Evolutionary conservation across 1,140 invertebrate species (phyloP).

Genomic region (Prorops nasuta): DNA sequence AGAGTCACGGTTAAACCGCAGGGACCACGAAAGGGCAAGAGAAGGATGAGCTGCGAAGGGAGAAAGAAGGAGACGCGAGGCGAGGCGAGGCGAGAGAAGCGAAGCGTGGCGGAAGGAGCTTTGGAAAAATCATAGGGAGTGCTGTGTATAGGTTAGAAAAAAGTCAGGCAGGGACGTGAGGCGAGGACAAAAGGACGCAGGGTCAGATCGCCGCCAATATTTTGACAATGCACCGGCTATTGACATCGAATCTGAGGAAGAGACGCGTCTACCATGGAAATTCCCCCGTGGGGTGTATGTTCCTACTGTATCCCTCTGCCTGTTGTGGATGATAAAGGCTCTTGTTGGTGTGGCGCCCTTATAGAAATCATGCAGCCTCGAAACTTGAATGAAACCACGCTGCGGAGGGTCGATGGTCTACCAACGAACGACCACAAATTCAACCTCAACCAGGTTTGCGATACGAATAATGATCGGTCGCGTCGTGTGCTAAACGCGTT

Average conservation of each 20-base stretch:
- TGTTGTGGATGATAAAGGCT: too few relatives aligned
- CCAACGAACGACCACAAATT: too few relatives aligned
- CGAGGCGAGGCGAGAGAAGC: constrained; percentile 5
- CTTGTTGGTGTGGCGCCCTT: constrained; percentile 20
- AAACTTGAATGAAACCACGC: constrained; percentile 23
- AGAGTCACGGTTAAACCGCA: too few relatives aligned
- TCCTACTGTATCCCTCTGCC: too few relatives aligned
- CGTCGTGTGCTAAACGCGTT: too few relatives aligned
- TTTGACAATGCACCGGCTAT: constrained; percentile 54
- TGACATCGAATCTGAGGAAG: constrained; percentile 19
- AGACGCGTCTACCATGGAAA: constrained; percentile 20
- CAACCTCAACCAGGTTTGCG: too few relatives aligned
- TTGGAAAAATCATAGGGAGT: not conserved
- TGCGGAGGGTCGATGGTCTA: constrained; percentile 22
- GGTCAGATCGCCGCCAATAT: constrained; percentile 52
- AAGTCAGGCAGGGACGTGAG: constrained; percentile 47
- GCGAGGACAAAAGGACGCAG: constrained; percentile 30
- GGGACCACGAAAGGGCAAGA: too few relatives aligned
- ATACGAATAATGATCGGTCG: too few relatives aligned
- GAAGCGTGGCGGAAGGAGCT: not conserved
- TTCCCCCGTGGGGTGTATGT: constrained; percentile 15
- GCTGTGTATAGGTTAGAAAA: constrained; percentile 14
- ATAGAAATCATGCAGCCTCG: constrained; percentile 18
- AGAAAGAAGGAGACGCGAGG: not conserved
- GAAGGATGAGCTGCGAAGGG: not conserved